A percentile compares a stretch with the other conserved stretches of the same genome.
These are phyloP conservation scores for Acleris literana DNA, from an alignment of 2,888 invertebrate species.

Conservation along the genomic window DNA sequence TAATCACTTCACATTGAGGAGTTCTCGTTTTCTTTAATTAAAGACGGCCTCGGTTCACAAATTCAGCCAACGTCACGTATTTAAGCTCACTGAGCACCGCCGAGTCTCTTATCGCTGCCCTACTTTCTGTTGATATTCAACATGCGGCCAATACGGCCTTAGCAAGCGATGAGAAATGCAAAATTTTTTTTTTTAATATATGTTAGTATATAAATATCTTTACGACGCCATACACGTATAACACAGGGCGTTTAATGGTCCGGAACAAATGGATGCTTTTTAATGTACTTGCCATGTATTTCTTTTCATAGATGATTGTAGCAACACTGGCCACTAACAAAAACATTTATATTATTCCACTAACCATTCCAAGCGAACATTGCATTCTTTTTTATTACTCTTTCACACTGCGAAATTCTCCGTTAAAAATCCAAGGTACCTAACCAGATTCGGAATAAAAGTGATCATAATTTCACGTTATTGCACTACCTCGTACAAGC, in stretches of 20 bases:
- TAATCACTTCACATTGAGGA: conserved; percentile 18
- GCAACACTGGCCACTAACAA: no score
- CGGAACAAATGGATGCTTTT: no score
- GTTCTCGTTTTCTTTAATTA: conserved; percentile 25
- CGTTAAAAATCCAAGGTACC: background rate
- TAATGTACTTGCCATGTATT: no score
- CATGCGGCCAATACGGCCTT: background rate
- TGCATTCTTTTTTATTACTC: background rate
- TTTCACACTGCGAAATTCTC: background rate
- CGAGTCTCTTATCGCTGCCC: conserved; percentile 9
- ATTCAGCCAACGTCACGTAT: conserved; percentile 27
- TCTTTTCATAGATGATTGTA: no score
- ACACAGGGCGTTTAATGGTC: no score
- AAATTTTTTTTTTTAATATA: no score
- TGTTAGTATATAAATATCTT: no score
- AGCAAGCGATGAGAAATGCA: conserved; percentile 1
- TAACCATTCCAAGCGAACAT: no score
- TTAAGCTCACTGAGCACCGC: background rate
- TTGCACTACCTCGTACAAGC: background rate
- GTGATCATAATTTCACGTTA: conserved; percentile 5
- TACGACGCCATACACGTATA: no score
- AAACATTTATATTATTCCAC: no score
- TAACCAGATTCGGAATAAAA: conserved; percentile 1
- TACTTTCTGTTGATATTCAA: conserved; percentile 12
- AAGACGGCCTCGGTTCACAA: conserved; percentile 11